Base-by-base conservation (phyloP, 2,113 vertebrate species). In the Sinocyclocheilus maitianheensis region DNA sequence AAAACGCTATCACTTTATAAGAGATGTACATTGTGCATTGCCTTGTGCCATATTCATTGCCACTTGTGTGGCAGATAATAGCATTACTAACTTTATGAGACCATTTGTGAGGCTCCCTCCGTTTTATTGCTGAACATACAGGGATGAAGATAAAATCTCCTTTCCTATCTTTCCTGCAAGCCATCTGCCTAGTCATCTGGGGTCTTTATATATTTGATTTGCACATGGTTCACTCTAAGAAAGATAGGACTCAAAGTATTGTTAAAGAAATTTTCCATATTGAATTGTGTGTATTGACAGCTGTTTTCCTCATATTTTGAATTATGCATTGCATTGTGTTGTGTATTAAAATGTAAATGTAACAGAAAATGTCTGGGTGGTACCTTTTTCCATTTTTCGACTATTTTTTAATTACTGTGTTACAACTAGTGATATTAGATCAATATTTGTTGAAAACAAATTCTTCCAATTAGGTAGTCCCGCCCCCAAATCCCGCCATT, bases 71-170 rank as follows among this genome's bases (percentile, higher is more conserved):
- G 75, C 48, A 37, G 26, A 22, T 60, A 71, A 63, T 46, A 63
- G 37, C 8, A 81, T 51, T 81, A n/a, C 85, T 75, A 26, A 86
- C 13, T 75, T 46, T 78, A 85, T 55, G 48, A 77, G 74, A 30
- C 34, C 55, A 83, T 83, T 83, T 34, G 16, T 63, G 65, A 77
- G 40, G 62, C 51, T 85, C 75, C 22, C 67, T 4, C 1, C 8
- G 26, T 80, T 76, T 69, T 24, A 60, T 40, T 71, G 46, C 63
- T 24, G 76, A 67, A 71, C 76, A 85, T 65, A 18, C 76, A 77
- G 48, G 16, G 76, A 77, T 77, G 30, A 22, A 53, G 26, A 77
- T 77, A 34, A 77, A 77, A 77, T 51, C 43, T 55, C 76, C 51
- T 34, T 30, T 77, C 24, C 24, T 30, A 53, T 53, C 51, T 67